Evolutionary conservation across 2,113 vertebrate genomes (phyloP).

Genomic region (Petrocephalus zakoni): DNA sequence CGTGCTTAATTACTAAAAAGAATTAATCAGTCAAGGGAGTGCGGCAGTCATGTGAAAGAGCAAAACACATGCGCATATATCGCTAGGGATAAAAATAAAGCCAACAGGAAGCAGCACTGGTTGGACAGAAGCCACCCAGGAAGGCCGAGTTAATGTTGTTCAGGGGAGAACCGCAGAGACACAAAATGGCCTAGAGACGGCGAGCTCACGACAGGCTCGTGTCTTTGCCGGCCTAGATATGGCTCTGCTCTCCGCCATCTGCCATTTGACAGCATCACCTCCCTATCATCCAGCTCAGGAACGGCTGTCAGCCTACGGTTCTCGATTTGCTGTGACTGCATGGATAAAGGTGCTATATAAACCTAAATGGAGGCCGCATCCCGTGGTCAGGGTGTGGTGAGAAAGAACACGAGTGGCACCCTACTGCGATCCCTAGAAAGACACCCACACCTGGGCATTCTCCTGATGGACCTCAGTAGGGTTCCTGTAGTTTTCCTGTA

Average conservation of each 20-base stretch:
- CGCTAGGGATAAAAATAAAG: neutral
- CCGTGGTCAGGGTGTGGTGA: neutral
- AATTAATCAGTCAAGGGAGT: neutral
- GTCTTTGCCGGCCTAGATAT: neutral
- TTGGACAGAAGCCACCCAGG: neutral
- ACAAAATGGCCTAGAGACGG: neutral
- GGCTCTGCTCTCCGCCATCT: neutral
- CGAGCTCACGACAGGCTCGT: neutral
- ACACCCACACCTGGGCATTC: rapidly evolving
- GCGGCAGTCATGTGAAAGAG: neutral
- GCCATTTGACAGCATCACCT: neutral
- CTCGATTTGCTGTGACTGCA: neutral
- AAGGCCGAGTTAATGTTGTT: neutral
- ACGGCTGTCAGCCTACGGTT: neutral
- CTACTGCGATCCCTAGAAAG: neutral
- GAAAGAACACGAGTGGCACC: neutral
- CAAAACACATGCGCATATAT: neutral
- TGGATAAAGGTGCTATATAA: neutral
- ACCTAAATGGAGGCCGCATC: neutral
- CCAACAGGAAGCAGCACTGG: neutral
- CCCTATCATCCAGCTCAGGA: no score
- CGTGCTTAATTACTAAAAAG: neutral
- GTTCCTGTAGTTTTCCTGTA: neutral
- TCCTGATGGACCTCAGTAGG: neutral
- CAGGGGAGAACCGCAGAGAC: neutral